phyloP scores from a whole-genome alignment of 2,797 vertebrate genomes.

The Monodelphis domestica region DNA sequence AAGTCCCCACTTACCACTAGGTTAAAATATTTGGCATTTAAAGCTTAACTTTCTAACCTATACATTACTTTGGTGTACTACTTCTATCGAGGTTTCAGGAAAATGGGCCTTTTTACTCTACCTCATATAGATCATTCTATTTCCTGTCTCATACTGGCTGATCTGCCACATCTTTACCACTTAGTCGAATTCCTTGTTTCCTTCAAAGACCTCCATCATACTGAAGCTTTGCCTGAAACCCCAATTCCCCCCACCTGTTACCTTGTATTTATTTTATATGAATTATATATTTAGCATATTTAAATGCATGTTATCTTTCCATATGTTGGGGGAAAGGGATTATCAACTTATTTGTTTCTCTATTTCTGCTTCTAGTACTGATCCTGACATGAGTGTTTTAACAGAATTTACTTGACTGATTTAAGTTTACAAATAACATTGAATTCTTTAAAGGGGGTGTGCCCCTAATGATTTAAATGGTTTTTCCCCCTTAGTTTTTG shows the following conservation, averaged over 20 bases:
- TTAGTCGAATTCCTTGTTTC: neutral
- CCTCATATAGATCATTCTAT: neutral
- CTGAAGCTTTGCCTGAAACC: neutral
- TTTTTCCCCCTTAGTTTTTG: neutral
- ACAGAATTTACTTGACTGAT: neutral
- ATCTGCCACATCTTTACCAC: neutral
- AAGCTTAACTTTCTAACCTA: neutral
- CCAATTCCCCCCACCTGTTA: neutral
- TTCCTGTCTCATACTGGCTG: neutral
- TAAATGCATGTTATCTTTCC: neutral
- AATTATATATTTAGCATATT: neutral
- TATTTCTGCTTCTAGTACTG: neutral
- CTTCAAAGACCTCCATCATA: neutral
- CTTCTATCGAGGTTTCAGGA: neutral
- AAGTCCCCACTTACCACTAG: neutral
- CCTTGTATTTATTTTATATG: neutral
- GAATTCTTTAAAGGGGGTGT: neutral
- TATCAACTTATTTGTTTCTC: neutral
- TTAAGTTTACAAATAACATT: neutral
- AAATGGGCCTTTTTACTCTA: neutral
- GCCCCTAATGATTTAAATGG: neutral
- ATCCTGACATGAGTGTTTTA: neutral
- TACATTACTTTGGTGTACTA: neutral
- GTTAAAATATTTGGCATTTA: neutral
- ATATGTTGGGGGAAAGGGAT: neutral